Conservation (phyloP, 2,797 vertebrate species). For the Sebastiscus tertius region DNA sequence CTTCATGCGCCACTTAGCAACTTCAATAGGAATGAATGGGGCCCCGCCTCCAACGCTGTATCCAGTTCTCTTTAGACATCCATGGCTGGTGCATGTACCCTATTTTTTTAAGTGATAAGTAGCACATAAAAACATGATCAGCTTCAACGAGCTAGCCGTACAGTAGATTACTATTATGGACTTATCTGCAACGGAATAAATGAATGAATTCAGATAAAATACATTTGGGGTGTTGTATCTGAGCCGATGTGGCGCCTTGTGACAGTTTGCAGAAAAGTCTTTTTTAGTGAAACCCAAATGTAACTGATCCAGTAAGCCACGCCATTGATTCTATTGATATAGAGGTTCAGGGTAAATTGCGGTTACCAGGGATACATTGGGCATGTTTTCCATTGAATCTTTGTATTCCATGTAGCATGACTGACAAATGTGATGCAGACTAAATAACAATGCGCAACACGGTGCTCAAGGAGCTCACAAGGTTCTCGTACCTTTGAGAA, state of each 20-base stretch:
- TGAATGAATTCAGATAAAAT: background rate
- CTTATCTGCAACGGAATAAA: background rate
- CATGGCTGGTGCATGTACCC: background rate
- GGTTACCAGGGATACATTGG: background rate
- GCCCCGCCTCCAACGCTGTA: no score
- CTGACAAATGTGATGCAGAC: background rate
- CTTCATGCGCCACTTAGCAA: no score
- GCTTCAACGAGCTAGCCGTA: background rate
- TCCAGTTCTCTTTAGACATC: no score
- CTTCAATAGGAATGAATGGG: no score
- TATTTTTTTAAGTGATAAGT: background rate
- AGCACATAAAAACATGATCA: background rate
- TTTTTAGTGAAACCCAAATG: background rate
- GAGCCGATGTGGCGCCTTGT: background rate
- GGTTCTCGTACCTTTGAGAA: conserved; percentile 79
- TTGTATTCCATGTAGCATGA: background rate
- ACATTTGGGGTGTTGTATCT: background rate
- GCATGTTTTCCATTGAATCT: background rate
- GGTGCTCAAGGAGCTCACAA: background rate
- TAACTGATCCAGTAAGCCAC: background rate
- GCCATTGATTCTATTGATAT: background rate
- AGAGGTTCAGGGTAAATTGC: background rate
- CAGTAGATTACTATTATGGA: background rate
- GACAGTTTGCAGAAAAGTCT: background rate
- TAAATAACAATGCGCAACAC: background rate